Conservation (phyloP, 1,140 invertebrate genomes). For the Aricia agestis region DNA sequence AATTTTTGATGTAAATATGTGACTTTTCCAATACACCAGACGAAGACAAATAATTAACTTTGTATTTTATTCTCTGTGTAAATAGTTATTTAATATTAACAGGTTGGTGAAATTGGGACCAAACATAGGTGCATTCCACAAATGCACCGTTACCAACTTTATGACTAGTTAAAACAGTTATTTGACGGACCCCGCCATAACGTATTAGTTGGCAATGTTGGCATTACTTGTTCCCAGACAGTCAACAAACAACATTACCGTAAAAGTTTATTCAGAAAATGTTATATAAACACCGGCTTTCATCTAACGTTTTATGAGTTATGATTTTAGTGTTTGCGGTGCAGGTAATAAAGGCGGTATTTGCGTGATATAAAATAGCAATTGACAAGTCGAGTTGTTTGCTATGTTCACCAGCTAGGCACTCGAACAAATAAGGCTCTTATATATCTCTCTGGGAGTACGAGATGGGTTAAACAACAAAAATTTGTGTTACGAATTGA, state of each 20-base stretch:
- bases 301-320: background rate
- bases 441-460: no score
- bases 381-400: background rate
- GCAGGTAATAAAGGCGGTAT: background rate
- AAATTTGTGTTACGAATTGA: no score
- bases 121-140: background rate
- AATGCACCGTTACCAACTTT: background rate
- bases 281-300: constrained; percentile 4
- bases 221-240: background rate
- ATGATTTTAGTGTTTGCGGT: background rate
- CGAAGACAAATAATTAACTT: no score
- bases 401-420: constrained; percentile 1
- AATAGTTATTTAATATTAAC: background rate
- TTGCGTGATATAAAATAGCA: background rate
- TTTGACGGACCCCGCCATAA: background rate
- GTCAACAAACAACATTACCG: background rate
- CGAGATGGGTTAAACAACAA: no score
- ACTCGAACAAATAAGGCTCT: constrained; percentile 8
- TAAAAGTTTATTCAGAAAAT: constrained; percentile 14
- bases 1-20: no score
- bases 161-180: constrained; percentile 6
- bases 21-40: no score
- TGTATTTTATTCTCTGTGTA: no score
- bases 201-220: background rate
- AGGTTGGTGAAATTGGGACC: background rate